A percentile compares a stretch with the other conserved stretches of the same genome.
These are phyloP conservation scores for Sebastes umbrosus DNA, from an alignment of 2,797 vertebrate species.

Conservation along the genomic window DNA sequence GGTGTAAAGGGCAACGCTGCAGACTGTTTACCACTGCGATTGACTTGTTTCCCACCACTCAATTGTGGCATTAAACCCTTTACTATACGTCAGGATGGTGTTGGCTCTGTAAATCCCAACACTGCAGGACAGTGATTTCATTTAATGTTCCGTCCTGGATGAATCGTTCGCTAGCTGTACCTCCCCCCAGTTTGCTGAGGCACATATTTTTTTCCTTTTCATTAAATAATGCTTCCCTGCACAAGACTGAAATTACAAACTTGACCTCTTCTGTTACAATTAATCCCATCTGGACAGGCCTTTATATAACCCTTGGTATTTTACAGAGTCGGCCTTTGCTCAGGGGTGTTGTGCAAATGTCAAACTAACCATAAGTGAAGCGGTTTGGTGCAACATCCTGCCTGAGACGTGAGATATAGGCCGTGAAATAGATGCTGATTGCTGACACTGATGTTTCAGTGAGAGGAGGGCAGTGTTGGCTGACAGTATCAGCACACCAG, in stretches of 20 bases:
- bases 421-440: constrained; percentile 26
- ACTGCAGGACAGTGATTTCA: not conserved
- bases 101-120: not conserved
- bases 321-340: constrained; percentile 40
- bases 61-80: not conserved
- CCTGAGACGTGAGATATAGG: constrained; percentile 8
- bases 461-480: constrained; percentile 11
- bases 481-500: not conserved
- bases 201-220: not conserved
- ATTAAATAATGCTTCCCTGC: constrained; percentile 25
- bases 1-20: constrained; percentile 10
- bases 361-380: constrained; percentile 41
- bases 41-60: not conserved
- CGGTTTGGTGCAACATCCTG: constrained; percentile 17
- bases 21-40: not conserved
- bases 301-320: constrained; percentile 64
- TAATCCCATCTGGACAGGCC: constrained; percentile 37
- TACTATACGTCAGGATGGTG: not conserved
- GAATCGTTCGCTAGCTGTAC: not conserved
- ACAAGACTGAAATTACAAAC: constrained; percentile 27
- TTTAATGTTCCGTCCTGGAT: not conserved
- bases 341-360: constrained; percentile 52
- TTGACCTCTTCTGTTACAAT: constrained; percentile 47
- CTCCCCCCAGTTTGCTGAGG: constrained; percentile 6
- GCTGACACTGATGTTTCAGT: constrained; percentile 34